phyloP scores from a whole-genome alignment of 2,113 vertebrate species.

The Telmatochromis brichardi region DNA sequence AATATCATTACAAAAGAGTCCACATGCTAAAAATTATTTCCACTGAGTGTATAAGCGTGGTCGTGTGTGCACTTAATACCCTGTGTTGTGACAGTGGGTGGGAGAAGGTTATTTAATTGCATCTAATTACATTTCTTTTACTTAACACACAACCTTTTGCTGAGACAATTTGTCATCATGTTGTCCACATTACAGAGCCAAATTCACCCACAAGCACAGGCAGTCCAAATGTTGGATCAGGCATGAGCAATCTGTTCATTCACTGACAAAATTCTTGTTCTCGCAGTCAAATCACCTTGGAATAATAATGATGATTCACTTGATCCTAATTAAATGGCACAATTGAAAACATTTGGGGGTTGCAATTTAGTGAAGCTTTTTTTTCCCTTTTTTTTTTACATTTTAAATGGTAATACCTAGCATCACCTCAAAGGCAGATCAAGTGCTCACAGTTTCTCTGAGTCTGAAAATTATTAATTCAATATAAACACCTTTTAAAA shows the following conservation, averaged over 20 bases:
- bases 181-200: conserved; percentile 21
- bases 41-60: not conserved
- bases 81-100: not conserved
- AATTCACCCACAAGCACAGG: conserved; percentile 35
- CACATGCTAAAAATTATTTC: not conserved
- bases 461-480: not conserved
- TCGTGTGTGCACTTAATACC: not conserved
- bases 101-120: not conserved
- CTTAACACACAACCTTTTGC: not conserved
- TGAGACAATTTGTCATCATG: conserved; percentile 29
- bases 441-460: not conserved
- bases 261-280: not conserved
- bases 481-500: not conserved
- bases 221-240: conserved; percentile 25
- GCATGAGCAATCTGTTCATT: conserved; percentile 39
- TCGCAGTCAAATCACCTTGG: conserved; percentile 5
- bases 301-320: not conserved
- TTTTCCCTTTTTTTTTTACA: rapidly evolving
- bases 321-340: not conserved
- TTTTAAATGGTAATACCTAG: not conserved
- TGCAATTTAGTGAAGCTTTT: not conserved
- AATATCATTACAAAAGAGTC: not conserved
- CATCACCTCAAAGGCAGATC: not conserved
- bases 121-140: not conserved
- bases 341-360: not conserved